Evolutionary conservation across 2,113 vertebrate species (phyloP).

Genomic region (Pseudorectes ferrugineus): DNA sequence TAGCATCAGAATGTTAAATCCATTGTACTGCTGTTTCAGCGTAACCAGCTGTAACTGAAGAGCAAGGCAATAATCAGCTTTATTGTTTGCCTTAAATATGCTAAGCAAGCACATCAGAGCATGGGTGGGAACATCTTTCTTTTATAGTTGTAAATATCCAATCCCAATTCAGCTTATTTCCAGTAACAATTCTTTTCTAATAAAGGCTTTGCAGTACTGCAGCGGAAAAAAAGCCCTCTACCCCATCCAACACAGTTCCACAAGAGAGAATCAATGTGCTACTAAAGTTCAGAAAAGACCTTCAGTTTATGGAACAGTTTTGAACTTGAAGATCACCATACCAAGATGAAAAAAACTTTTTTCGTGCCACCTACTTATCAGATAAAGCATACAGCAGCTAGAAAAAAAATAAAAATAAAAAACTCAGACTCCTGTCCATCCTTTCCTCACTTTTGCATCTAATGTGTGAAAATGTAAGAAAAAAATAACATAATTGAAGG

Average conservation of each 20-base stretch:
- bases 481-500: not conserved
- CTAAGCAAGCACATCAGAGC: not conserved
- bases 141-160: not conserved
- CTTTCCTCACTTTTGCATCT: not conserved
- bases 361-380: not conserved
- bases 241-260: not conserved
- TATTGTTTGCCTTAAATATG: constrained; percentile 26
- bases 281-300: not conserved
- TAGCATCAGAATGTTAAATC: not conserved
- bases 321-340: not conserved
- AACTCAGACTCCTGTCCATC: not conserved
- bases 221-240: not conserved
- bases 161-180: not conserved
- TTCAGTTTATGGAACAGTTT: not conserved
- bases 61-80: constrained; percentile 16
- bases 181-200: not conserved
- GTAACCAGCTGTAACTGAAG: not conserved
- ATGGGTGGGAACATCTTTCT: not conserved
- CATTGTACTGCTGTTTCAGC: not conserved
- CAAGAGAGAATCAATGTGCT: not conserved
- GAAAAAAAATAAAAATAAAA: too few species aligned
- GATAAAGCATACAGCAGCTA: not conserved
- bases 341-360: not conserved
- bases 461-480: not conserved
- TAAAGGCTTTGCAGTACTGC: not conserved